phyloP scores from a whole-genome alignment of 92 coral and sea anemone species.

The Epizoanthus fatuus region DNA sequence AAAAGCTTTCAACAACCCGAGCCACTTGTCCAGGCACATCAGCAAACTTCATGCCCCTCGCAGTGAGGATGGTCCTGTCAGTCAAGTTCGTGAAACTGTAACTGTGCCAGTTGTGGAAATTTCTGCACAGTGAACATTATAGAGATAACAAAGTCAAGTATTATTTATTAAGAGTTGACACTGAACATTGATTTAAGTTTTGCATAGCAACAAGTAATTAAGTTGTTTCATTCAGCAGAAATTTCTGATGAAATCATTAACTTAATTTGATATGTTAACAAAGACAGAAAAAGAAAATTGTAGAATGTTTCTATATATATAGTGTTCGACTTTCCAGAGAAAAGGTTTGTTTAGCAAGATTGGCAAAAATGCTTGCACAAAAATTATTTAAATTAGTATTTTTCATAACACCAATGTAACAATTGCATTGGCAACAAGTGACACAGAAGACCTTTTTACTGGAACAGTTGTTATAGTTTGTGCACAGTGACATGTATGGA shows the following conservation, averaged over 20 bases:
- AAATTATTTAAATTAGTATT: not conserved
- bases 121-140: slow-evolving; percentile 8
- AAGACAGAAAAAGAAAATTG: too few relatives aligned
- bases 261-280: not conserved
- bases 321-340: too few relatives aligned
- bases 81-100: slow-evolving; percentile 14
- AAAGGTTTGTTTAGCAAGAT: too few relatives aligned
- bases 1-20: slow-evolving; percentile 94
- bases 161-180: not conserved
- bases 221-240: not conserved
- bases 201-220: not conserved
- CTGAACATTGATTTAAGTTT: not conserved
- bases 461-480: slow-evolving; percentile 12
- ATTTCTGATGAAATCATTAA: not conserved
- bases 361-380: too few relatives aligned
- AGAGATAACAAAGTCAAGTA: not conserved
- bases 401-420: not conserved
- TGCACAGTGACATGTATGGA: slow-evolving; percentile 6
- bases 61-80: slow-evolving; percentile 27
- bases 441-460: not conserved
- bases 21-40: slow-evolving; percentile 94
- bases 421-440: not conserved
- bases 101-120: slow-evolving; percentile 10
- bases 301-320: too few relatives aligned
- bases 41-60: slow-evolving; percentile 93